Base-by-base conservation (phyloP, 2,888 invertebrate species). In the Lobophora halterata region DNA sequence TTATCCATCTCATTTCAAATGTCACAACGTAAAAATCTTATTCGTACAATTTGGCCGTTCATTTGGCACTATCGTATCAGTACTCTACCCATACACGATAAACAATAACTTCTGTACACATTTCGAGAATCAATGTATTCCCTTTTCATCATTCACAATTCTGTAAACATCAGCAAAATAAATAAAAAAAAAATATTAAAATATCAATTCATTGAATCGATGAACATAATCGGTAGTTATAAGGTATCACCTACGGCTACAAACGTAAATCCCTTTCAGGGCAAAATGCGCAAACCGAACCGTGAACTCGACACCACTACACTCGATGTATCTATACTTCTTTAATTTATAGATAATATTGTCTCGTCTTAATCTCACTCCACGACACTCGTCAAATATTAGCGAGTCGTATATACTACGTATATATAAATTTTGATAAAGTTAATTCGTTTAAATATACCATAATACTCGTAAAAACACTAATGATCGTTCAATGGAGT, bases 401-500 rank as follows among this genome's bases (percentile, higher is more conserved):
- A 77, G 81, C 85, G 82, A 85, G 82, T 77, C 71, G 75, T 82
- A 75, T 77, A 80, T 77, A 78, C 81, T 81, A 82, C 66, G 76
- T 81, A 79, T 83, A 79, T 83, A 82, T 85, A 85, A 85, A 86
- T 83, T n/a, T 81, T 85, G 80, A 83, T 87, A 85, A 85, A 83
- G 78, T 85, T 85, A 79, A 83, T 85, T 85, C 82, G 82, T 79
- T 75, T 75, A 71, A 79, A 73, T 72, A 74, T 76, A 71, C 66
- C 65, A 61, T 75, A 69, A 70, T 71, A 74, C 61, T 71, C 71
- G 67, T 82, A 80, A 79, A 81, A 83, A 82, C 81, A 82, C 81
- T 80, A 70, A 59, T 55, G 46, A 58, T 61, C 49, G 58, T 65
- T 66, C 56, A 53, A 50, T 64, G 69, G 46, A 61, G 55, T 65